phyloP scores from a whole-genome alignment of 2,888 invertebrate genomes.

The Hemistola chrysoprasaria region DNA sequence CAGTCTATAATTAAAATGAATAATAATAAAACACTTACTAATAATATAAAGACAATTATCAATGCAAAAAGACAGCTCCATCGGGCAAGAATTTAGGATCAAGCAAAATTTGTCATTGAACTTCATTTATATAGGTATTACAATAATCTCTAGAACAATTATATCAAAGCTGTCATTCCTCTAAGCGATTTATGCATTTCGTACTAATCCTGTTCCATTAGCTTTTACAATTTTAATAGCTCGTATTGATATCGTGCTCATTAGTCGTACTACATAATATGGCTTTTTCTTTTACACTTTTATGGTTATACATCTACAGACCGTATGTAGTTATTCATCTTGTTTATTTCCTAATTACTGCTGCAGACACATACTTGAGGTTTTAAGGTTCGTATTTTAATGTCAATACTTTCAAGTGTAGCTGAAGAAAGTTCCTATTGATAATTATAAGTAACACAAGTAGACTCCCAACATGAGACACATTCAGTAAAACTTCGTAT shows the following conservation, averaged over 20 bases:
- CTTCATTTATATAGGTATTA: neutral
- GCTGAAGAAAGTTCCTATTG: too few relatives aligned
- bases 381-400: too few relatives aligned
- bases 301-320: too few relatives aligned
- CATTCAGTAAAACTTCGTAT: slow-evolving; percentile 48
- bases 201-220: slow-evolving; percentile 3
- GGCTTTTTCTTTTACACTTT: too few relatives aligned
- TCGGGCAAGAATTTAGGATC: slow-evolving; percentile 31
- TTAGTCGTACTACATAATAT: too few relatives aligned
- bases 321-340: too few relatives aligned
- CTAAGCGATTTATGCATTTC: slow-evolving; percentile 4
- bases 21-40: slow-evolving; percentile 6
- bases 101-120: slow-evolving; percentile 1
- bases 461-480: slow-evolving; percentile 2
- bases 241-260: neutral
- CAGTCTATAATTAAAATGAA: slow-evolving; percentile 38
- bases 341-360: too few relatives aligned
- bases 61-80: slow-evolving; percentile 56
- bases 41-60: slow-evolving; percentile 24
- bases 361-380: too few relatives aligned
- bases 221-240: slow-evolving; percentile 7
- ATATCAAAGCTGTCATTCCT: slow-evolving; percentile 4
- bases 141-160: neutral
- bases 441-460: neutral
- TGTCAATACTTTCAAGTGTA: too few relatives aligned